Evolutionary conservation across 2,113 vertebrate species (phyloP).

Genomic region (human): DNA sequence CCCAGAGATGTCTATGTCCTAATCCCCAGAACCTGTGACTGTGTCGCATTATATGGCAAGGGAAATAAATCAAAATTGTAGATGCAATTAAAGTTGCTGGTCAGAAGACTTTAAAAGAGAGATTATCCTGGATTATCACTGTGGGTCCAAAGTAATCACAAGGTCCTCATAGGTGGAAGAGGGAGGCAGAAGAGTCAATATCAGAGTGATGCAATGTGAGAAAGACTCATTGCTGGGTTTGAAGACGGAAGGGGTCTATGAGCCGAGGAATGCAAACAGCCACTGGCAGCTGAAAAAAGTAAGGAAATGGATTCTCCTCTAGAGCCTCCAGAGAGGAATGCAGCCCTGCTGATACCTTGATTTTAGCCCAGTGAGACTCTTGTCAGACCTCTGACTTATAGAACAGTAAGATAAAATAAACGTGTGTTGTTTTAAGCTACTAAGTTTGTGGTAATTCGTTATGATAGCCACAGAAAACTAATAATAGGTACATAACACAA

Average conservation of each 20-base stretch:
- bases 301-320: not conserved
- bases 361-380: not conserved
- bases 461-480: slow-evolving; percentile 18
- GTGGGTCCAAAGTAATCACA: not conserved
- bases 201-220: not conserved
- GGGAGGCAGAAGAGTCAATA: not conserved
- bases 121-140: slow-evolving; percentile 8
- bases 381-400: not conserved
- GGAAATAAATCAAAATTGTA: not conserved
- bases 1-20: not conserved
- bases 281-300: not conserved
- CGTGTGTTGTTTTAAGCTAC: slow-evolving; percentile 27
- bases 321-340: not conserved
- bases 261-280: not conserved
- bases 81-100: not conserved
- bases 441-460: not conserved
- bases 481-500: not conserved
- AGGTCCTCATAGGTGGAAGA: not conserved
- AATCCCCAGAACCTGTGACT: not conserved
- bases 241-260: not conserved
- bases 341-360: not conserved
- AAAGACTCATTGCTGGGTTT: not conserved
- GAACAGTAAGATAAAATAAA: not conserved
- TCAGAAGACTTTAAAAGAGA: not conserved
- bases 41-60: not conserved